These are phyloP conservation scores for Cynopterus brachyotis DNA, from an alignment of 2,113 vertebrate genomes.

Conservation along the genomic window DNA sequence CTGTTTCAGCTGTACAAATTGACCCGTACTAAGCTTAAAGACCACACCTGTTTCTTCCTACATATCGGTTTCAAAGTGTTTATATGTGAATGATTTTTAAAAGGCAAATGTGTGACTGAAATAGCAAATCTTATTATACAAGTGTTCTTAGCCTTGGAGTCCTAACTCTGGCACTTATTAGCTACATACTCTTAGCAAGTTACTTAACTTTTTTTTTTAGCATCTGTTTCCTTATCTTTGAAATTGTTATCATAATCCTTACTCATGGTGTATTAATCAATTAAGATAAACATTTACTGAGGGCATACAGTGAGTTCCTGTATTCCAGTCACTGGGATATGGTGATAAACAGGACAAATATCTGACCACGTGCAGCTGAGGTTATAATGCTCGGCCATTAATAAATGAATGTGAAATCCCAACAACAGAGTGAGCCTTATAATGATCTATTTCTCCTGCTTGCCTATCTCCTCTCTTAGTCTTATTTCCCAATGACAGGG, in stretches of 20 bases:
- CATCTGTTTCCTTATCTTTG: neutral
- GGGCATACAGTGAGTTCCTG: too few relatives aligned
- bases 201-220: neutral
- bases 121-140: neutral
- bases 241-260: neutral
- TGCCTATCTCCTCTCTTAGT: neutral
- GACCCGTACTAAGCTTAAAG: neutral
- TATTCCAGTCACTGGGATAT: neutral
- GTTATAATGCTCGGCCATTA: neutral
- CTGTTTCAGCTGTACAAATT: conserved; percentile 40
- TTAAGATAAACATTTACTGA: neutral
- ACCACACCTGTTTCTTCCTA: conserved; percentile 11
- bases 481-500: neutral
- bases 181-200: neutral
- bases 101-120: conserved; percentile 14
- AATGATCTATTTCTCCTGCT: neutral
- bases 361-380: neutral
- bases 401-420: neutral
- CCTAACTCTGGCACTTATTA: neutral
- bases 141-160: neutral
- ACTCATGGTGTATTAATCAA: neutral
- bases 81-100: conserved; percentile 30
- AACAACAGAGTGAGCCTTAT: neutral
- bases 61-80: conserved; percentile 43
- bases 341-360: neutral